These are phyloP conservation scores for Botia kubotai DNA, from an alignment of 2,797 vertebrate species.

Conservation along the genomic window DNA sequence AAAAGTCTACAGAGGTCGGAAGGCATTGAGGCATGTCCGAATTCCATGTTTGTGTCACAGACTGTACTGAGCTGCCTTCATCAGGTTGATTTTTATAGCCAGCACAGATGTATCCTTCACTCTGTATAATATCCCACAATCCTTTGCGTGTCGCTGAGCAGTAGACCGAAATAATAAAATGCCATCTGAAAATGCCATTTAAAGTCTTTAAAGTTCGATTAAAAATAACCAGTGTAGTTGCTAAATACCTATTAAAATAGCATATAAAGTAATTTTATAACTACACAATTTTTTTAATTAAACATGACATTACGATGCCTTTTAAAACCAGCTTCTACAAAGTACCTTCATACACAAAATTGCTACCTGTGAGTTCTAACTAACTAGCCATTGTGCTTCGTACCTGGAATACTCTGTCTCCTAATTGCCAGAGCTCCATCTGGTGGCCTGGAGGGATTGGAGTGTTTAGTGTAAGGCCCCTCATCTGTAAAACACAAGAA, in stretches of 20 bases:
- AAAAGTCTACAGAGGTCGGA: neutral
- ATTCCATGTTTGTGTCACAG: neutral
- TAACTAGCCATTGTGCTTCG: conserved; percentile 40
- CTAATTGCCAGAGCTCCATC: conserved; percentile 96
- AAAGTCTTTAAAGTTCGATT: too few relatives aligned
- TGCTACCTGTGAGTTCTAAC: too few relatives aligned
- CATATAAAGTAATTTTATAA: too few relatives aligned
- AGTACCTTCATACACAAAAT: too few relatives aligned
- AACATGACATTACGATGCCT: too few relatives aligned
- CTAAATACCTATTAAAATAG: too few relatives aligned
- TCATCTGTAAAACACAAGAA: conserved; percentile 89
- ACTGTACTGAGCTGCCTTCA: neutral
- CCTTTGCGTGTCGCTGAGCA: neutral
- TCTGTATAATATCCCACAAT: neutral
- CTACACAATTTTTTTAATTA: too few relatives aligned
- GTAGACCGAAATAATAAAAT: neutral
- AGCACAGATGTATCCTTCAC: neutral
- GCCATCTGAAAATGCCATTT: neutral
- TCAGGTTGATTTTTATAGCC: neutral
- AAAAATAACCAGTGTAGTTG: too few relatives aligned
- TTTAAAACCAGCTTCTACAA: too few relatives aligned
- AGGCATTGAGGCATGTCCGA: neutral
- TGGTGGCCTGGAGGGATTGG: conserved; percentile 88
- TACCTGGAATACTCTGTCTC: conserved; percentile 99
- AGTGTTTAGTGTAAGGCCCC: conserved; percentile 96